Evolutionary conservation across 1,140 invertebrate genomes (phyloP), one percentile per base, ranked within the genome.

Genomic region (Oryctes rhinoceros): DNA sequence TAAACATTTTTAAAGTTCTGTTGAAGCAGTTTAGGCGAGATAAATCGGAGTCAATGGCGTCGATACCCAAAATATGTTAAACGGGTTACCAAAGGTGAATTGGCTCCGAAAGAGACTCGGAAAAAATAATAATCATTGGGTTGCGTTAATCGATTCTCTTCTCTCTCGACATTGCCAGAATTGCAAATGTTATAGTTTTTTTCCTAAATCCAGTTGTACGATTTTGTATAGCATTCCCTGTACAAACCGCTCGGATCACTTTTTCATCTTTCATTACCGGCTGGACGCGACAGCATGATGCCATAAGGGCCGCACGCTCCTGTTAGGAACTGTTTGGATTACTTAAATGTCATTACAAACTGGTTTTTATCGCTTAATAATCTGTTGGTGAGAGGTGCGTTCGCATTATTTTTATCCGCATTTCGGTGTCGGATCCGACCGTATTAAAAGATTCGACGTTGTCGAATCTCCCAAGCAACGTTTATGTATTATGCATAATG

Each of bases 301-400:
- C 20, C 53, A 62, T 20, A 20, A 71, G 18, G 65, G 65, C 65
- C 20, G 20, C 18, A 24, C 65, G 65, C 65, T 71, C 37, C 65
- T 71, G 65, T 71, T 71, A 71, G 65, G 65, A 71, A 71, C 65
- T 71, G 65, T 71, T 71, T 71, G 65, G 65, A 71, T 71, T 71
- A 71, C 65, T 71, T 71, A 71, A 71, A 71, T 71, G 65, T 71
- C 65, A 71, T 71, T 71, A 71, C 65, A 71, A 71, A 71, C 65
- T 71, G 65, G 65, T 71, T 71, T 71, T 71, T 71, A 71, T 71
- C 65, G 65, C 65, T 71, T 71, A 71, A 71, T 71, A 71, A 71
- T 71, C 65, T 71, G 39, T 44, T 30, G 24, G 65, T 71, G 65
- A 71, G 65, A 71, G 65, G 65, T 71, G 65, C 65, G 65, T 71